Percentiles rank a stretch among this genome's conserved stretches.
Evolutionary conservation across 92 coral and sea anemone genomes (phyloP).

Genomic region (Epizoanthus fatuus): DNA sequence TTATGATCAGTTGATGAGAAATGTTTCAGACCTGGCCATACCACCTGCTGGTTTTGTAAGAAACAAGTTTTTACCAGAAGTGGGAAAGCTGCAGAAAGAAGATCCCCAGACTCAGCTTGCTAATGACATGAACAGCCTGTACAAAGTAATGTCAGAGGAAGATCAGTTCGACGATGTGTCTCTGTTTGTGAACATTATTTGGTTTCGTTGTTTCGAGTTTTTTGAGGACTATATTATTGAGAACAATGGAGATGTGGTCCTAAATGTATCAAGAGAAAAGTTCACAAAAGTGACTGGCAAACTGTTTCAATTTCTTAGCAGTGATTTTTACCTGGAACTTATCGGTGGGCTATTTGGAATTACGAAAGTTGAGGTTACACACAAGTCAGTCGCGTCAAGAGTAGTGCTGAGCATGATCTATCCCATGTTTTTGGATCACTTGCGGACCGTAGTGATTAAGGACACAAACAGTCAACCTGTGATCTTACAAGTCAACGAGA

Average conservation of each 20-base stretch:
- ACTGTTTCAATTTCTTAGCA: constrained; percentile 21
- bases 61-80: not conserved
- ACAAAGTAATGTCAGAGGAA: constrained; percentile 22
- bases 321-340: constrained; percentile 25
- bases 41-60: constrained; percentile 25
- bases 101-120: constrained; percentile 47
- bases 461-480: not conserved
- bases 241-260: constrained; percentile 30
- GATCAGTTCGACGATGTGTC: constrained; percentile 2
- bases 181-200: constrained; percentile 8
- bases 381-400: constrained; percentile 16
- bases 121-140: constrained; percentile 28
- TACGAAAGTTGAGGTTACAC: not conserved
- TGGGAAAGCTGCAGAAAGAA: constrained; percentile 26
- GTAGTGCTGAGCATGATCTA: not conserved
- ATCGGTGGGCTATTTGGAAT: constrained; percentile 20
- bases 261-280: constrained; percentile 31
- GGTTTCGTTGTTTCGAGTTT: constrained; percentile 32
- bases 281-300: constrained; percentile 48
- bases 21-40: constrained; percentile 54
- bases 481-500: constrained; percentile 24
- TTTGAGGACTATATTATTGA: constrained; percentile 28
- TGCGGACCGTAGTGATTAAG: constrained; percentile 14
- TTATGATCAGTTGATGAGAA: constrained; percentile 45
- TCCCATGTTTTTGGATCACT: constrained; percentile 23